These are phyloP conservation scores for Ascaphus truei DNA, from an alignment of 2,113 vertebrate genomes.

Conservation along the genomic window DNA sequence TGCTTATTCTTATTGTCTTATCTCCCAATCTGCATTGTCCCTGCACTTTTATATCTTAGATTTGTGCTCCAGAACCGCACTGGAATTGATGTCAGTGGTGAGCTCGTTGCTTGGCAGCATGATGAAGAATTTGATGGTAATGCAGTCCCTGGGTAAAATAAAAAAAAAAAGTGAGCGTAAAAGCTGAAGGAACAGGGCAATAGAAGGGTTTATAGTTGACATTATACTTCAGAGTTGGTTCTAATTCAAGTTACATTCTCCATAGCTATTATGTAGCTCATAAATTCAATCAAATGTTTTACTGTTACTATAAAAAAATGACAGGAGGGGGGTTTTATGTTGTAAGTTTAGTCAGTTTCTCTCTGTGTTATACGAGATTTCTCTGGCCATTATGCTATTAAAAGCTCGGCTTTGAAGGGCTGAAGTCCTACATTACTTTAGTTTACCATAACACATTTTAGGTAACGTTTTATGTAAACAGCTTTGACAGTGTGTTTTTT, in stretches of 20 bases:
- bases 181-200: slow-evolving; percentile 57
- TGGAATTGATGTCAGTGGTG: slow-evolving; percentile 46
- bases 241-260: slow-evolving; percentile 77
- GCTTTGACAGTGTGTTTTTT: background rate
- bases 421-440: slow-evolving; percentile 45
- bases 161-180: slow-evolving; percentile 43
- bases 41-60: slow-evolving; percentile 4
- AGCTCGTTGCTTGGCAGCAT: slow-evolving; percentile 41
- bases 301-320: slow-evolving; percentile 78
- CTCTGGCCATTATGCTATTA: slow-evolving; percentile 71
- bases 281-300: slow-evolving; percentile 84
- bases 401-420: slow-evolving; percentile 71
- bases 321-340: slow-evolving; percentile 81
- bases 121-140: slow-evolving; percentile 45
- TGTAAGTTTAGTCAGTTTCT: slow-evolving; percentile 74
- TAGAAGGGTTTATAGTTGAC: slow-evolving; percentile 73
- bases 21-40: background rate
- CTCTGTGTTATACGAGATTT: slow-evolving; percentile 72
- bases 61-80: background rate
- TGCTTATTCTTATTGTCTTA: no score
- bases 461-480: slow-evolving; percentile 7
- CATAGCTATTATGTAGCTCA: slow-evolving; percentile 77
- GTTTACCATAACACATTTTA: background rate
- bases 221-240: slow-evolving; percentile 71
- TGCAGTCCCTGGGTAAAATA: slow-evolving; percentile 56